Evolutionary conservation across 2,888 invertebrate species (phyloP).

Genomic region (Spilosoma lubricipeda): DNA sequence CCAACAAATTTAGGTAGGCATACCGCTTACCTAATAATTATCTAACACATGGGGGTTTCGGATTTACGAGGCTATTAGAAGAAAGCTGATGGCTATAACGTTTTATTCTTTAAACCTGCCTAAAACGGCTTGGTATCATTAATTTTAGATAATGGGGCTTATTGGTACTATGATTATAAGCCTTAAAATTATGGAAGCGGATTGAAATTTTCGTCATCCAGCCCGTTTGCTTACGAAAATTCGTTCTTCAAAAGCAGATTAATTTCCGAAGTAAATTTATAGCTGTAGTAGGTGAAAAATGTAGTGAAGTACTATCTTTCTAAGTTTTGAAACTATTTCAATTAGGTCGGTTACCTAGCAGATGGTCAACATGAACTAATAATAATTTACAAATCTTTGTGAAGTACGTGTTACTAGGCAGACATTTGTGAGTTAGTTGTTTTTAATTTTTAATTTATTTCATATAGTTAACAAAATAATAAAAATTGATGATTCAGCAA

Average conservation of each 20-base stretch:
- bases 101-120: slow-evolving; percentile 5
- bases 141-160: background rate
- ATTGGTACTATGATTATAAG: background rate
- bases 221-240: background rate
- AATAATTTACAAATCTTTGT: too few species aligned
- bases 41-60: background rate
- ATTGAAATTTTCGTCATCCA: background rate
- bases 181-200: background rate
- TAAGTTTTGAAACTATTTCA: background rate
- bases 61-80: slow-evolving; percentile 4
- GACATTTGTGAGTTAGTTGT: too few species aligned
- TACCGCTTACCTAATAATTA: slow-evolving; percentile 2
- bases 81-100: background rate
- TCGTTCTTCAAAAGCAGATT: background rate
- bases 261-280: background rate
- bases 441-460: too few species aligned
- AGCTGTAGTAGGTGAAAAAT: background rate
- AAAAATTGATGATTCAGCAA: too few species aligned
- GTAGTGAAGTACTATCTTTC: background rate
- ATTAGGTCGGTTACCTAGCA: background rate
- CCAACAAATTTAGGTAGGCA: background rate
- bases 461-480: too few species aligned
- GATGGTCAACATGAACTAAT: background rate
- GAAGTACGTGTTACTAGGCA: too few species aligned
- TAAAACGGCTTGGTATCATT: background rate